Percentiles rank a stretch among this genome's conserved stretches.
Conservation (phyloP, 2,113 vertebrate genomes). For the Leptocoma aspasia region DNA sequence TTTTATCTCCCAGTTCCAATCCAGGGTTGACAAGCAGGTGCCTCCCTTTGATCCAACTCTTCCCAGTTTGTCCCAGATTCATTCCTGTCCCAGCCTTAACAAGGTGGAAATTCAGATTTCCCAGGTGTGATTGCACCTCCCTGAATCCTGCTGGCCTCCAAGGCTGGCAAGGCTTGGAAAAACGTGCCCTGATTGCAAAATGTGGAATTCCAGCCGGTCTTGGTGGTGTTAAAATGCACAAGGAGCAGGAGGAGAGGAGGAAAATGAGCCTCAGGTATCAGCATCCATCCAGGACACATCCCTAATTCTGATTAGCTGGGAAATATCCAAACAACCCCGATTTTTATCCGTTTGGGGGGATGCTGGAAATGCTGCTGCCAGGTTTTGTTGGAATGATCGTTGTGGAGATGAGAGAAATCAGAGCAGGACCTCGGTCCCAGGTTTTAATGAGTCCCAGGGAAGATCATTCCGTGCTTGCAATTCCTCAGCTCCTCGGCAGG, state of each 20-base stretch:
- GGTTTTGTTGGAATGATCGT: background rate
- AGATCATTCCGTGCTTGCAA: background rate
- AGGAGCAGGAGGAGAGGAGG: background rate
- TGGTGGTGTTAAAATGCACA: fast-evolving
- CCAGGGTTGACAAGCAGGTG: background rate
- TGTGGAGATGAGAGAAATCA: background rate
- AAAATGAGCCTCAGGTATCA: background rate
- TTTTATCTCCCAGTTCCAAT: background rate
- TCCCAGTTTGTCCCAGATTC: background rate
- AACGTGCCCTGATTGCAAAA: background rate
- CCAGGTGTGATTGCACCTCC: background rate
- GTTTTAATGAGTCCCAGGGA: background rate
- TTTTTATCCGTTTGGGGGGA: background rate
- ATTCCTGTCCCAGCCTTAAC: background rate
- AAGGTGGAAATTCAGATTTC: background rate
- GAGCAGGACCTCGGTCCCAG: background rate
- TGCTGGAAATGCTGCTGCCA: background rate
- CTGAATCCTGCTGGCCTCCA: background rate
- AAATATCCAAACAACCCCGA: background rate
- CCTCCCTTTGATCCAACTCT: background rate
- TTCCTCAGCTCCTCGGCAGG: background rate
- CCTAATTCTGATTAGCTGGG: background rate
- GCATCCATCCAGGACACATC: background rate
- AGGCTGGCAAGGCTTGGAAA: background rate
- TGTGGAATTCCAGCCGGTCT: background rate